Conservation (phyloP, 2,797 vertebrate genomes). For the Pipistrellus pipistrellus region DNA sequence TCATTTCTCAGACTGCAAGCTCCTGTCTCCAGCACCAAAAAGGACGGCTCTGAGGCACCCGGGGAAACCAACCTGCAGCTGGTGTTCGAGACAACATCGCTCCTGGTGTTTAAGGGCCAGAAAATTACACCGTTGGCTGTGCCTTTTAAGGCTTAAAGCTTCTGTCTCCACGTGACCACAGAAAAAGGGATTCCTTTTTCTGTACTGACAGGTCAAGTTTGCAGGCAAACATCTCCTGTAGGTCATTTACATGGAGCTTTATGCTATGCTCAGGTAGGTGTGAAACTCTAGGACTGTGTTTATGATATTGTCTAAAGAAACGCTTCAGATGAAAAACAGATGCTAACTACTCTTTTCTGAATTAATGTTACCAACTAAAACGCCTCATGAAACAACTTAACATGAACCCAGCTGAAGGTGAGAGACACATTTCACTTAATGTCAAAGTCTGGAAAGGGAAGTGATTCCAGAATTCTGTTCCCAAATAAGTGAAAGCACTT, state of each 20-base stretch:
- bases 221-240: conserved; percentile 6
- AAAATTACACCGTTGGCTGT: background rate
- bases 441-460: background rate
- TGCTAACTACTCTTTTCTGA: background rate
- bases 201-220: background rate
- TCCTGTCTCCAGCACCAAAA: background rate
- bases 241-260: conserved; percentile 47
- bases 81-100: background rate
- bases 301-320: conserved; percentile 52
- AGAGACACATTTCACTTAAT: background rate
- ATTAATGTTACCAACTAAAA: background rate
- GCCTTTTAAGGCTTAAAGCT: conserved; percentile 21
- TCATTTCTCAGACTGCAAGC: background rate
- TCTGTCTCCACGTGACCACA: background rate
- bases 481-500: background rate
- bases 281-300: conserved; percentile 62
- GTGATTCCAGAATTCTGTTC: background rate
- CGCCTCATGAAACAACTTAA: conserved; percentile 34
- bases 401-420: background rate
- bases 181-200: background rate
- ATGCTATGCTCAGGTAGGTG: conserved; percentile 39
- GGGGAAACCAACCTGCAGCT: background rate
- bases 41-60: conserved; percentile 13
- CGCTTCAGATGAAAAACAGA: conserved; percentile 36
- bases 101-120: background rate